Percentiles rank a stretch among this genome's conserved stretches.
These are phyloP conservation scores for Picus viridis DNA, from an alignment of 2,797 vertebrate genomes.

Conservation along the genomic window DNA sequence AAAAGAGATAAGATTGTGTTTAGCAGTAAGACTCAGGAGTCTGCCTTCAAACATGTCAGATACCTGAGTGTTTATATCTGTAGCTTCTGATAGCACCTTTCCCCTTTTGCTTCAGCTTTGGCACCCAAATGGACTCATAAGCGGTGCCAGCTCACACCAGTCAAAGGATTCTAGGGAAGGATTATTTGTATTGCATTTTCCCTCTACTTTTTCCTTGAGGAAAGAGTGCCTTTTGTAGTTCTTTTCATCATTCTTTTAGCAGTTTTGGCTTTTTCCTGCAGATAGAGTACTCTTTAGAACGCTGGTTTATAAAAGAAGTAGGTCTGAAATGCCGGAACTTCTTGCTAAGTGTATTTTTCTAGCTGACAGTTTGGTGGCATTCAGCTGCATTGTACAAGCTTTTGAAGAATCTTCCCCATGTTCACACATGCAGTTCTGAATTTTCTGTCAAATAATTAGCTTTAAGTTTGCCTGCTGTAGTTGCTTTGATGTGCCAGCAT, in stretches of 20 bases:
- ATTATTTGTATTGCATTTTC: neutral
- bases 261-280: neutral
- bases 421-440: neutral
- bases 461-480: neutral
- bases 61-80: neutral
- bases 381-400: neutral
- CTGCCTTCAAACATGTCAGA: neutral
- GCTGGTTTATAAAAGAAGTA: neutral
- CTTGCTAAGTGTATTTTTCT: neutral
- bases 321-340: neutral
- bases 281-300: neutral
- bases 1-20: neutral
- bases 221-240: neutral
- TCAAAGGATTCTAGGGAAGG: neutral
- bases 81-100: neutral
- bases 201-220: neutral
- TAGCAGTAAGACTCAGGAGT: neutral
- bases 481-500: neutral
- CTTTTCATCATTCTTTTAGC: neutral
- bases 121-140: neutral
- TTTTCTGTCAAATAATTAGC: neutral
- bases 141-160: neutral
- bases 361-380: neutral
- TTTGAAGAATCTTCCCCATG: neutral
- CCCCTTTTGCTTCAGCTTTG: neutral